phyloP scores from a whole-genome alignment of 2,888 invertebrate genomes.

The Synergus laeviventris region DNA sequence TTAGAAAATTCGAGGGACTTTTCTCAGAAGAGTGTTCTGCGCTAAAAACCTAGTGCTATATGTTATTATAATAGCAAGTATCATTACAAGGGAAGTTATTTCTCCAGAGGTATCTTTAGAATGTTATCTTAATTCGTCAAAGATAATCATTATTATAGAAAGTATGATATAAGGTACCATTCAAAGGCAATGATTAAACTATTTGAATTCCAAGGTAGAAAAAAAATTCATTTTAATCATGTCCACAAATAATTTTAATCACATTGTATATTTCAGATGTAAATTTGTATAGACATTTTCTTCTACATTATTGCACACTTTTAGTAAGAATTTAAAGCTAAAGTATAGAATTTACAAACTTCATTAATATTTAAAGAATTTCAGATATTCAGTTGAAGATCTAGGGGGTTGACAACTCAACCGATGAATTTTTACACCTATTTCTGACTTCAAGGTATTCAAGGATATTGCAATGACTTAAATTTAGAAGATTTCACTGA shows the following conservation, averaged over 20 bases:
- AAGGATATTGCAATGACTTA: no score
- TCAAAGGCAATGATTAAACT: neutral
- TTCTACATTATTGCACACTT: no score
- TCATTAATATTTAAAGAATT: no score
- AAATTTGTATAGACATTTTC: neutral
- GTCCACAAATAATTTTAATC: neutral
- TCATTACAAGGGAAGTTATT: constrained; percentile 25
- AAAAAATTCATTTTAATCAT: constrained; percentile 1
- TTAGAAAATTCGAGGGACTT: neutral
- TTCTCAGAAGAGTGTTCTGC: neutral
- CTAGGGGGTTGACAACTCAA: no score
- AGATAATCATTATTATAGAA: constrained; percentile 28
- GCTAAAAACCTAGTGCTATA: neutral
- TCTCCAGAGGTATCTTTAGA: constrained; percentile 26
- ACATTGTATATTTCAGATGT: neutral
- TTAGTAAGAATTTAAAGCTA: neutral
- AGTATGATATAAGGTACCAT: constrained; percentile 17
- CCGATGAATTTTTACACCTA: no score
- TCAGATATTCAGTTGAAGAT: no score
- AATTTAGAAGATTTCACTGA: no score
- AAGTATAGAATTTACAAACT: neutral
- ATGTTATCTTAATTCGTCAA: constrained; percentile 4
- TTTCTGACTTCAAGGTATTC: no score
- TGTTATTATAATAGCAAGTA: no score
- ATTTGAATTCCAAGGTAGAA: neutral